Evolutionary conservation across 92 coral and sea anemone genomes (phyloP).

Genomic region (Palythoa caribaeorum): DNA sequence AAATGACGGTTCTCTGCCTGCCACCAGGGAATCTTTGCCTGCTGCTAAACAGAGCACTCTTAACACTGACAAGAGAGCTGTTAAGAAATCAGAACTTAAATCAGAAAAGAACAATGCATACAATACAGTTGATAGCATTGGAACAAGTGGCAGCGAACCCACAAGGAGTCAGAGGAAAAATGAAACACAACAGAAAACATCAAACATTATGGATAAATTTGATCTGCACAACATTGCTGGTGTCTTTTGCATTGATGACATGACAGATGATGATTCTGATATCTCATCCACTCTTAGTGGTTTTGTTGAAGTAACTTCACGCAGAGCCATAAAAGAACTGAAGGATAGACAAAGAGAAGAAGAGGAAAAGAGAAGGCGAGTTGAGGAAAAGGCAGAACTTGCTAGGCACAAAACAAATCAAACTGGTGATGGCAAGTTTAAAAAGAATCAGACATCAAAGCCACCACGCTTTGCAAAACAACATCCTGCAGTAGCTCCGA

Average conservation of each 20-base stretch:
- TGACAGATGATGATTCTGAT: slow-evolving; percentile 94
- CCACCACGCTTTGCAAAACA: slow-evolving; percentile 96
- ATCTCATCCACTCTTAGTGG: slow-evolving; percentile 96
- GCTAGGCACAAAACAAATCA: slow-evolving; percentile 72
- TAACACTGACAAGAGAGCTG: slow-evolving; percentile 77
- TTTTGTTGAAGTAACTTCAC: slow-evolving; percentile 97
- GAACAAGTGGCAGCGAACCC: slow-evolving; percentile 61
- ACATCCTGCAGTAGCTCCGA: slow-evolving; percentile 60
- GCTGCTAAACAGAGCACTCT: slow-evolving; percentile 89
- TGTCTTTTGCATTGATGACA: slow-evolving; percentile 94
- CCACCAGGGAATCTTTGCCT: slow-evolving; percentile 96
- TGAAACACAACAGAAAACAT: slow-evolving; percentile 73
- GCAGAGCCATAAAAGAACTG: slow-evolving; percentile 91
- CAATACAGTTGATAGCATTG: slow-evolving; percentile 76
- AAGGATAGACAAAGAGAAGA: slow-evolving; percentile 97
- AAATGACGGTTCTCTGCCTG: slow-evolving; percentile 93
- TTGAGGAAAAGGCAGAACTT: slow-evolving; percentile 73
- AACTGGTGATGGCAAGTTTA: slow-evolving; percentile 60
- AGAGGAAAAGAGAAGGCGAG: slow-evolving; percentile 85
- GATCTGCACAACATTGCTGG: slow-evolving; percentile 97
- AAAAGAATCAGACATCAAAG: slow-evolving; percentile 82
- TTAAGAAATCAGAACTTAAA: slow-evolving; percentile 71
- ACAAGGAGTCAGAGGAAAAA: slow-evolving; percentile 73
- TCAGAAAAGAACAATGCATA: slow-evolving; percentile 61
- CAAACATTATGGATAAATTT: slow-evolving; percentile 74